These are phyloP conservation scores for Zhengitettix transpicula DNA, from an alignment of 2,888 invertebrate species.

Conservation along the genomic window DNA sequence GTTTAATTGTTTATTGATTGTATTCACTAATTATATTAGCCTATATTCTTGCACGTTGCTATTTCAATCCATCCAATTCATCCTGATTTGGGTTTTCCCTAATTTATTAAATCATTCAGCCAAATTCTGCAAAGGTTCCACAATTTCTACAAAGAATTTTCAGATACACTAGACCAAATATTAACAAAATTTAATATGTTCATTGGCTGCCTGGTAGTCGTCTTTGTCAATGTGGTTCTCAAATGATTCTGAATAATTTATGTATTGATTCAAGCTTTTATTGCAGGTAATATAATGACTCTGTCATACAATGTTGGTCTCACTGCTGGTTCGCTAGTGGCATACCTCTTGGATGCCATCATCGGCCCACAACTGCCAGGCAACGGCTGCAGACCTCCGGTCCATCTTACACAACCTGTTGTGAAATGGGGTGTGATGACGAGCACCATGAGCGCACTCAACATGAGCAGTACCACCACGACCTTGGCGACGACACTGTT, in stretches of 20 bases:
- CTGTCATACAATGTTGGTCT: constrained; percentile 77
- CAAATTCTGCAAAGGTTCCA: no score
- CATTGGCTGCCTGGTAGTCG: not conserved
- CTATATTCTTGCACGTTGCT: no score
- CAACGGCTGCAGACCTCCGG: constrained; percentile 2
- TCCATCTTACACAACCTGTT: not conserved
- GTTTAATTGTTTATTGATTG: no score
- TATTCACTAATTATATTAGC: no score
- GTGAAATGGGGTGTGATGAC: not conserved
- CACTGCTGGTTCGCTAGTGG: constrained; percentile 66
- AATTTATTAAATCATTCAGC: no score
- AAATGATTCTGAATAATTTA: not conserved
- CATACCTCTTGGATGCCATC: constrained; percentile 52
- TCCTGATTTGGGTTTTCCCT: no score
- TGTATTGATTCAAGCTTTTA: not conserved
- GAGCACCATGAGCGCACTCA: not conserved
- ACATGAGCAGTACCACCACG: no score
- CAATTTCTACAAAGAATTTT: no score
- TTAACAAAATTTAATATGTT: not conserved
- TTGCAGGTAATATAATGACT: constrained; percentile 79
- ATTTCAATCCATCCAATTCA: no score
- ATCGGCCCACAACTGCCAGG: constrained; percentile 25
- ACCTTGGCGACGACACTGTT: not conserved
- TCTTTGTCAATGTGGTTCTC: not conserved
- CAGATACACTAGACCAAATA: no score